Conservation (phyloP, 2,888 invertebrate species). For the Dicyrtomina minuta region DNA sequence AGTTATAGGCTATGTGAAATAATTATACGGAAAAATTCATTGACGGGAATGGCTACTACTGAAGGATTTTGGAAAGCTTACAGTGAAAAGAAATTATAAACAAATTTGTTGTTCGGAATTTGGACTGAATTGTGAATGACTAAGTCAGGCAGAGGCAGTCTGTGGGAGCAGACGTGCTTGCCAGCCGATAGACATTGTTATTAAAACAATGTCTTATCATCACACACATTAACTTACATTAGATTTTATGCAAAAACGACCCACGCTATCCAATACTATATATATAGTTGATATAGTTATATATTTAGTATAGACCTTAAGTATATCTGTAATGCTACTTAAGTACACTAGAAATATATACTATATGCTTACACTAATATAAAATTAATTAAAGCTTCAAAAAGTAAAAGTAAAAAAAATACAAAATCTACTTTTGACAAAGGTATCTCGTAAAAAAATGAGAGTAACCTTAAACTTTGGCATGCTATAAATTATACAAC, state of each 20-base stretch:
- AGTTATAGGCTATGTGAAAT: too few species aligned
- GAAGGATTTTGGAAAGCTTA: not conserved
- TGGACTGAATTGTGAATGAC: constrained; percentile 44
- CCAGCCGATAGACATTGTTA: not conserved
- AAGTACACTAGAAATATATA: not conserved
- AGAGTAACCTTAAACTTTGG: too few species aligned
- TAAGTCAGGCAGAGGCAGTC: constrained; percentile 34
- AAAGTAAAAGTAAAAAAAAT: too few species aligned
- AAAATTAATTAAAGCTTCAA: too few species aligned
- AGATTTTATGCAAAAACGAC: too few species aligned
- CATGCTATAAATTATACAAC: too few species aligned
- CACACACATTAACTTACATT: not conserved
- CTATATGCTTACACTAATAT: too few species aligned
- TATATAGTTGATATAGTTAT: not conserved
- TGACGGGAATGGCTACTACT: not conserved
- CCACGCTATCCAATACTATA: too few species aligned
- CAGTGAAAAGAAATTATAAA: constrained; percentile 13
- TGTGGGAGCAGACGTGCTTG: not conserved
- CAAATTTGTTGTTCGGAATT: constrained; percentile 22
- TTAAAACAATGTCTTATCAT: constrained; percentile 8
- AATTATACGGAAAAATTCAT: constrained; percentile 16
- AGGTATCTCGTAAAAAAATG: too few species aligned
- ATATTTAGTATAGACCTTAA: not conserved
- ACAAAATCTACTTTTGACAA: too few species aligned
- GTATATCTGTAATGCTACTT: not conserved